phyloP scores from a whole-genome alignment of 2,113 vertebrate genomes.

The Cromileptes altivelis region DNA sequence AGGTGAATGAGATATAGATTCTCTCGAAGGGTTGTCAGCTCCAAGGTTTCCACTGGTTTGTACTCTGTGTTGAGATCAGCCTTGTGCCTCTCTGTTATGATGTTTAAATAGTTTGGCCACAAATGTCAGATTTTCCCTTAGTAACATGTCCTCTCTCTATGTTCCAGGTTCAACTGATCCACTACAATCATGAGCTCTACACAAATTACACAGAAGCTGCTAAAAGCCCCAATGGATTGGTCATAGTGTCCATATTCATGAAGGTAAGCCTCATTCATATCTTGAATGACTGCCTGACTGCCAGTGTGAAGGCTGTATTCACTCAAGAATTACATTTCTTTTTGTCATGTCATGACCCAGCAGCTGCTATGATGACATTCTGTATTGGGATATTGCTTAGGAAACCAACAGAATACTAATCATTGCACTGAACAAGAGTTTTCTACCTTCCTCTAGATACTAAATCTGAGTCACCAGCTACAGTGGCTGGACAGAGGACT shows the following conservation, averaged over 20 bases:
- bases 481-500: not conserved
- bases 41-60: conserved; percentile 13
- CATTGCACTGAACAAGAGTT: not conserved
- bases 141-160: conserved; percentile 27
- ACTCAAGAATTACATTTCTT: not conserved
- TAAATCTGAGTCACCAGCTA: conserved; percentile 8
- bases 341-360: not conserved
- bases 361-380: conserved; percentile 16
- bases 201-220: conserved; percentile 98
- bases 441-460: not conserved
- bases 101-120: not conserved
- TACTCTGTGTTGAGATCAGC: not conserved
- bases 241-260: conserved; percentile 99
- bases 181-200: conserved; percentile 99
- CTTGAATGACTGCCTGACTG: not conserved
- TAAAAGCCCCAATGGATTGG: conserved; percentile 97
- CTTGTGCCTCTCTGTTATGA: not conserved
- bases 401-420: conserved; percentile 12
- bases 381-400: conserved; percentile 7
- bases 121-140: not conserved
- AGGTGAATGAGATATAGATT: conserved; percentile 16
- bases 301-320: conserved; percentile 5
- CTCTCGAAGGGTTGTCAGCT: not conserved
- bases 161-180: conserved; percentile 97
- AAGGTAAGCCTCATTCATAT: conserved; percentile 89